Evolutionary conservation across 2,113 vertebrate genomes (phyloP).

Genomic region (Burhinus bistriatus): DNA sequence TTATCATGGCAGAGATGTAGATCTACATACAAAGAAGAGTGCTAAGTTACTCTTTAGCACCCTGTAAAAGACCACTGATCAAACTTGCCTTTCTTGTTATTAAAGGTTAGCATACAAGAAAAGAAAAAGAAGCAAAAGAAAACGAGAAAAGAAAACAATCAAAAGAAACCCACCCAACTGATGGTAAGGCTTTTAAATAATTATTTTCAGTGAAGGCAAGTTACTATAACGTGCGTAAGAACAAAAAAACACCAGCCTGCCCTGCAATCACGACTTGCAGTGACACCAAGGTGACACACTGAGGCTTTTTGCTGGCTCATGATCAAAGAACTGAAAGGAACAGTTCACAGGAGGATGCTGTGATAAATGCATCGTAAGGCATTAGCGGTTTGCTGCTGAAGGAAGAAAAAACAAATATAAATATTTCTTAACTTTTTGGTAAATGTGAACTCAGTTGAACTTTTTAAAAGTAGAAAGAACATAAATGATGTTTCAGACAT

Average conservation of each 20-base stretch:
- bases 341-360: not conserved
- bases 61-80: not conserved
- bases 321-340: conserved; percentile 4
- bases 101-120: not conserved
- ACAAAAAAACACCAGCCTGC: not conserved
- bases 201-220: not conserved
- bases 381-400: not conserved
- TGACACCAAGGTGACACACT: not conserved
- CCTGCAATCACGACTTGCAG: not conserved
- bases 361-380: not conserved
- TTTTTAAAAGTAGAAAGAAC: not conserved
- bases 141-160: not conserved
- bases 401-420: not conserved
- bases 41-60: not conserved
- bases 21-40: not conserved
- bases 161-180: not conserved
- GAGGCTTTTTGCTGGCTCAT: not conserved
- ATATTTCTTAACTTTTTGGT: not conserved
- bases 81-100: not conserved
- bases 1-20: not conserved
- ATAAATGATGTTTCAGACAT: not conserved
- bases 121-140: not conserved
- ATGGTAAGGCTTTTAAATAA: not conserved
- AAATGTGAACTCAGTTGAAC: not conserved
- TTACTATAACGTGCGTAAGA: not conserved